phyloP scores from a whole-genome alignment of 2,888 invertebrate genomes.

The Zaprionus obscuricornis region DNA sequence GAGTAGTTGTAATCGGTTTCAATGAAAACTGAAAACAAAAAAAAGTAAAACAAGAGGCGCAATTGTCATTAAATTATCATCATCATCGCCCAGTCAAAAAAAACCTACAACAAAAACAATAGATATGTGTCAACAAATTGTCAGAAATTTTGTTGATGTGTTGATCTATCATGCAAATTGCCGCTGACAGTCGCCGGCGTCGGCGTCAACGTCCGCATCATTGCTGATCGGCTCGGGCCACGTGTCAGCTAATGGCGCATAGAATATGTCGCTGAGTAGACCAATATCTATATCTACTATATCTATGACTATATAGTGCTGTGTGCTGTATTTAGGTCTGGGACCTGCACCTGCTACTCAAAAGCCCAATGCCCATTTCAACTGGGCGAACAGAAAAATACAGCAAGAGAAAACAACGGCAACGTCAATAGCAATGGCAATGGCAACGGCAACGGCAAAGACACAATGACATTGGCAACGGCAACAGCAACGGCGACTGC shows the following conservation, averaged over 20 bases:
- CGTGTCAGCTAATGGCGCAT: conserved; percentile 53
- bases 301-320: neutral
- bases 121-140: conserved; percentile 69
- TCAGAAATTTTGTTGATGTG: conserved; percentile 55
- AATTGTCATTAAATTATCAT: conserved; percentile 45
- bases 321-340: too few relatives aligned
- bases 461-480: too few relatives aligned
- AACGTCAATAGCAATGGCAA: too few relatives aligned
- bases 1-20: conserved; percentile 2
- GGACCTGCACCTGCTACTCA: conserved; percentile 2
- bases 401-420: conserved; percentile 13
- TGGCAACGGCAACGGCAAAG: too few relatives aligned
- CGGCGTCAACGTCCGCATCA: conserved; percentile 8
- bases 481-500: too few relatives aligned
- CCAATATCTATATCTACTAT: conserved; percentile 7
- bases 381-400: conserved; percentile 14
- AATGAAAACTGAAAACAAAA: conserved; percentile 5
- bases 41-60: too few relatives aligned
- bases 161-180: conserved; percentile 62
- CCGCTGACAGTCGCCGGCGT: conserved; percentile 29
- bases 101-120: conserved; percentile 19
- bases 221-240: conserved; percentile 39
- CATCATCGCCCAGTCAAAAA: conserved; percentile 38
- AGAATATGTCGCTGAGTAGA: conserved; percentile 3
- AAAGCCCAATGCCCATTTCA: conserved; percentile 3